Conservation (phyloP, 2,888 invertebrate genomes). For the Tanytarsus gracilentus region DNA sequence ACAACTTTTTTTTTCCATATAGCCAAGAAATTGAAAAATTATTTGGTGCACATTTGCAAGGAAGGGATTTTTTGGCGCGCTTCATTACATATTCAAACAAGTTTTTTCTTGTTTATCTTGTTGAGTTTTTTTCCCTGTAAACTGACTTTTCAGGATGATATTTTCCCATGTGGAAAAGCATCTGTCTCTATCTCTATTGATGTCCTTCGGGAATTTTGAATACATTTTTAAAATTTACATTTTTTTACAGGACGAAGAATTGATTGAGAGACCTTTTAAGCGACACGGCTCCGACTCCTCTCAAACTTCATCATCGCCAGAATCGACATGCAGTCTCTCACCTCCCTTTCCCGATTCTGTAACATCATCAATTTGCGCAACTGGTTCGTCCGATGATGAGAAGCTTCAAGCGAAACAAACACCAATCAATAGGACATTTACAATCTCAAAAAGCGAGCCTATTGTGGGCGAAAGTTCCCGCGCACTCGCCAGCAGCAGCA, state of each 20-base stretch:
- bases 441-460: slow-evolving; percentile 3
- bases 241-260: slow-evolving; percentile 5
- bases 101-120: too few species aligned
- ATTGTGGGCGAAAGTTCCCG: slow-evolving; percentile 18
- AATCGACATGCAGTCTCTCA: slow-evolving; percentile 7
- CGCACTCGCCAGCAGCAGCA: slow-evolving; percentile 2
- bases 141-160: not conserved
- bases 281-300: slow-evolving; percentile 9
- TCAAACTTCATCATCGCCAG: not conserved
- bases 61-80: slow-evolving; percentile 19
- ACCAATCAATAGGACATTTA: not conserved
- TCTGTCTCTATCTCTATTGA: not conserved
- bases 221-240: not conserved
- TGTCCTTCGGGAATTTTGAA: not conserved
- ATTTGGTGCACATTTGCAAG: slow-evolving; percentile 17
- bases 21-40: too few species aligned
- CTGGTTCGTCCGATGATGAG: not conserved
- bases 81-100: slow-evolving; percentile 2
- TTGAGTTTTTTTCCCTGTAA: not conserved
- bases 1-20: too few species aligned
- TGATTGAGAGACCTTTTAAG: slow-evolving; percentile 9
- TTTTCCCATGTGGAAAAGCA: not conserved
- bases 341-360: not conserved
- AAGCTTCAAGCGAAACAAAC: not conserved
- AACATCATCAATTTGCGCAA: slow-evolving; percentile 1